Base-by-base conservation (phyloP, 1,140 invertebrate species). In the Sminthurinus signatus region DNA sequence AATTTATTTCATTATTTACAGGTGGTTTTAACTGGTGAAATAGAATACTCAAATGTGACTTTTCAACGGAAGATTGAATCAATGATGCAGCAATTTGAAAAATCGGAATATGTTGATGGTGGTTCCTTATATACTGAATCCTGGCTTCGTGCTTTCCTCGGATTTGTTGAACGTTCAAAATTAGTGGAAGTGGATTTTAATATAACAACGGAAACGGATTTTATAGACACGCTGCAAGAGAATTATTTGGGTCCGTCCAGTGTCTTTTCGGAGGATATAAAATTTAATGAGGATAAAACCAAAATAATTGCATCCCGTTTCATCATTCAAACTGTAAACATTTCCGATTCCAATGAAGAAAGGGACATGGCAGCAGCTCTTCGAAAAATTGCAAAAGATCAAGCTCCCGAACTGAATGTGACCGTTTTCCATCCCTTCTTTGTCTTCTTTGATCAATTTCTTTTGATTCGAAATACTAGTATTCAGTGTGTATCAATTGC, bases 381-480 rank as follows among this genome's bases (percentile, higher is more conserved):
- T 1, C 79, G 93, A 61, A 75, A 83, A 61, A 87, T 96, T 91
- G 91, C 48, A 75, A 83, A 0, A 82, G 87, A 10, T 89, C 90
- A 12, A 81, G 85, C 32, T 2, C 59, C 59, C 15, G 39, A 46
- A n/a, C 44, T 67, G 4, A 67, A 70, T 51, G 68, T 67, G 2
- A 92, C 87, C 8, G 91, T 95, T 1, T 96, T 93, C 73, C 91
- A 96, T 80, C 93, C 93, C 0, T 93, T 93, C 72, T 94, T 96
- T 73, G 88, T 95, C 3, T 96, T 93, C 77, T 96, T 95, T 74
- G 93, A 96, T 78, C 91, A 91, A 78, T 96, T 96, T 74, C 90
- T 97, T 70, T 80, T 95, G 17, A 91, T 98, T 1, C 82, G 90
- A 29, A 90, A 91, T 0, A 92, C 91, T 1, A 96, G 93, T 1